phyloP scores from a whole-genome alignment of 2,888 invertebrate genomes.

The Eucera pruinosa region DNA sequence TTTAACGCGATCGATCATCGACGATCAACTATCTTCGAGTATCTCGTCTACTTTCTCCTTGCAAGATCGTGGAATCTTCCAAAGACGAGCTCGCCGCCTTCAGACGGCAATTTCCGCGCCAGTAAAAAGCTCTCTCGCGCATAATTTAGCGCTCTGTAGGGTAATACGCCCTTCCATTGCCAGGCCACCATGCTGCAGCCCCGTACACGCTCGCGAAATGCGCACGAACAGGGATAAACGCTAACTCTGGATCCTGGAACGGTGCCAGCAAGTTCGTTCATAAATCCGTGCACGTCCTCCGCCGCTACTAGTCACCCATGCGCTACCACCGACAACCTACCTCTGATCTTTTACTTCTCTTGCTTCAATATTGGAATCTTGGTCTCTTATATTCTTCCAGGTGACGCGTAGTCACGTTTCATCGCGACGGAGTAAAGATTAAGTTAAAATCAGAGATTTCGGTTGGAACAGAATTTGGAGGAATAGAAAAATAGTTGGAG shows the following conservation, averaged over 20 bases:
- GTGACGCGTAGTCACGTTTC: slow-evolving; percentile 37
- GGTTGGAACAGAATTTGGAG: slow-evolving; percentile 4
- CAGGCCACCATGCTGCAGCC: slow-evolving; percentile 53
- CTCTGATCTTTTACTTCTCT: slow-evolving; percentile 26
- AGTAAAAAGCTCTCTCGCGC: slow-evolving; percentile 80
- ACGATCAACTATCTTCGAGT: slow-evolving; percentile 46
- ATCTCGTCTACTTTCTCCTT: slow-evolving; percentile 25
- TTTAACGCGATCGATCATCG: slow-evolving; percentile 58
- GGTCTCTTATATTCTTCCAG: slow-evolving; percentile 9
- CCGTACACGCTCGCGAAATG: slow-evolving; percentile 72
- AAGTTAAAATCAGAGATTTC: slow-evolving; percentile 1
- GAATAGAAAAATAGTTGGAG: background rate
- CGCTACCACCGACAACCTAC: slow-evolving; percentile 52
- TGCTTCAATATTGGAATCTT: background rate
- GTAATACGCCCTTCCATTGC: slow-evolving; percentile 71
- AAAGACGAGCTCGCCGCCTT: slow-evolving; percentile 41
- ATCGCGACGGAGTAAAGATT: slow-evolving; percentile 20
- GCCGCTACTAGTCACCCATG: slow-evolving; percentile 72
- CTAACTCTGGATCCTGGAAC: slow-evolving; percentile 76
- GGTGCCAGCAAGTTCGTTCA: slow-evolving; percentile 77
- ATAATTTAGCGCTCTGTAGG: slow-evolving; percentile 82
- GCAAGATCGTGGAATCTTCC: slow-evolving; percentile 47
- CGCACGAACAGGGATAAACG: slow-evolving; percentile 73
- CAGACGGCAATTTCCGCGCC: slow-evolving; percentile 76
- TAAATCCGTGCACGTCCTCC: slow-evolving; percentile 79